Base-by-base conservation (phyloP, 2,888 invertebrate genomes). In the Rambutsinella grinnellia region DNA sequence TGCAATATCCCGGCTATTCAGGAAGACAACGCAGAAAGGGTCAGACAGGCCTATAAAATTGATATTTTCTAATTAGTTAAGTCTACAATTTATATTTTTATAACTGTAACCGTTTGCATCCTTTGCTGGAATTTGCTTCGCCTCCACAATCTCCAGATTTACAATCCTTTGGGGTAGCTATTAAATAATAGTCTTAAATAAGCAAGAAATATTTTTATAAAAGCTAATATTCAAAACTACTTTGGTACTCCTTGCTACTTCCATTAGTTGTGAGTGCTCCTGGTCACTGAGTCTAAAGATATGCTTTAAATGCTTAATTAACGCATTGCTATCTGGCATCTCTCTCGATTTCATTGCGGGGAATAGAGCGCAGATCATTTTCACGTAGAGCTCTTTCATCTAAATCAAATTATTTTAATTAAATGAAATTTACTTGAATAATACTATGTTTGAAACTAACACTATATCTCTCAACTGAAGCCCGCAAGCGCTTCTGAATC, bases 111-210 rank as follows among this genome's bases (percentile, higher is more conserved):
- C 79, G 47, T 79, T 76, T 15, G 68, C 17, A 24, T 79, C 79
- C 44, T 70, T 79, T 6, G 76, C 76, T n/a, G 76, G 76, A 44
- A 79, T 47, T 23, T 76, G 26, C 19, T 47, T 57, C 1, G 76
- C 79, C 54, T 79, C 76, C 6, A 79, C 79, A 19, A 79, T 69
- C 58, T 79, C 76, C 57, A 79, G 21, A 26, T 76, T 68, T 24
- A 79, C 46, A 0, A 79, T 72, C 19, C 76, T 28, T 24, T 66
- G 72, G 1, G 69, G 63, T 6, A 76, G 67, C 79, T 79, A n/a
- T 1, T 24, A 28, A 27, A 53, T n/a, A 36, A 36, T 23, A 8
- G 24, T 60, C 19, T 2, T 17, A 17, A 51, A 51, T 51, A 51
- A 51, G 1, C 36, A 65, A 53, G 24, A 46, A 17, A 36, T 36